Evolutionary conservation across 2,797 vertebrate species (phyloP), one percentile per base, ranked within the genome.

Genomic region (Bradypus variegatus): DNA sequence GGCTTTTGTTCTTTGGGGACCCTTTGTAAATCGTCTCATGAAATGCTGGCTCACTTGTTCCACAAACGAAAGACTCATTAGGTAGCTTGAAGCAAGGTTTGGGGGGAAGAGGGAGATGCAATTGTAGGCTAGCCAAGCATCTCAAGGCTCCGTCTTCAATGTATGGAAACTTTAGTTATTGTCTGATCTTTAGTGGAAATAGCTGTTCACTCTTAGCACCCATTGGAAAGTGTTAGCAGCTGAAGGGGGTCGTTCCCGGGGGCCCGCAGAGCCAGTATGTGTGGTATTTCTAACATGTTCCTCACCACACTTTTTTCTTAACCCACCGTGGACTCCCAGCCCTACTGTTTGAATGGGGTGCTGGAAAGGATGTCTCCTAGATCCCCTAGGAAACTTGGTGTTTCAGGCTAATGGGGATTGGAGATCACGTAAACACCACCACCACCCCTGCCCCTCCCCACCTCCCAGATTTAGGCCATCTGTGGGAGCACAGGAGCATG

Each of bases 131-230:
- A 89, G 88, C 76, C 94, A 41, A 19, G 88, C 91, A 50, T 58
- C 69, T 79, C 77, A 31, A 9, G 65, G 38, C 64, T 89, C 4
- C 2, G 72, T 69, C 86, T 81, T 93, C 58, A 82, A 4, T 33
- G 13, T 91, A 41, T 80, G 88, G 90, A 93, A 91, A 85, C 21
- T n/a, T 78, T 0, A 86, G 72, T 53, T 7, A 65, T 79, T 92
- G 92, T 69, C 77, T 93, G 90, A 60, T 91, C 53, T 88, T 67
- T 45, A 45, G 75, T 95, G 84, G 86, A 90, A 85, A 91, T 88
- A 84, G 60, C 88, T 90, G 25, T 77, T 95, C 77, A 80, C 89
- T 86, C 38, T 91, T 53, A 73, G 72, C 60, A 33, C 81, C 86
- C n/a, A 2, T 38, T 80, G 70, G 77, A 70, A 95, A 78, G 55